These are phyloP conservation scores for Euplexia lucipara DNA, from an alignment of 2,888 invertebrate species.

Conservation along the genomic window DNA sequence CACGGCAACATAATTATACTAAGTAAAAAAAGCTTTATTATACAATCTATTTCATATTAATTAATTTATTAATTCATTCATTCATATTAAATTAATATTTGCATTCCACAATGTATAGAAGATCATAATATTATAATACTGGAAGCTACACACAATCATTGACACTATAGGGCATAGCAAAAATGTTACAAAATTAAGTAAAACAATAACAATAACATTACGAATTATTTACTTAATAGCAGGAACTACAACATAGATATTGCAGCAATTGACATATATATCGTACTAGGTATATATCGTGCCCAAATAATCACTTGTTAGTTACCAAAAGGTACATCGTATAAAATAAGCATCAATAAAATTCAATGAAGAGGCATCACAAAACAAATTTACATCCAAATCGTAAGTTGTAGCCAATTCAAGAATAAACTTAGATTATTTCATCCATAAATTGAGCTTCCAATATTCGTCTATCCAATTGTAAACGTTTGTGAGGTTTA, in stretches of 20 bases:
- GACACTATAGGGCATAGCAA: too few species aligned
- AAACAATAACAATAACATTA: too few species aligned
- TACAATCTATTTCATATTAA: too few species aligned
- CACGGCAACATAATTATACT: too few species aligned
- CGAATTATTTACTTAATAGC: too few species aligned
- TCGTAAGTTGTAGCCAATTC: not conserved
- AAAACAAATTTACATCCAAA: not conserved
- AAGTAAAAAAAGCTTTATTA: too few species aligned
- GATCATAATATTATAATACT: too few species aligned
- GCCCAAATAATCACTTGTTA: not conserved
- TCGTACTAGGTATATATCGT: accelerated
- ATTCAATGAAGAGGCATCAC: not conserved
- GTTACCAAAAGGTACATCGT: not conserved
- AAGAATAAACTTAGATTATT: not conserved
- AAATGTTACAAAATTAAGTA: too few species aligned
- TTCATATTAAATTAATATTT: too few species aligned
- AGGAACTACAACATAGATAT: not conserved
- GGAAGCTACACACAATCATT: too few species aligned
- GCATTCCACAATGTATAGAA: too few species aligned
- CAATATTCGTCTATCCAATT: slow-evolving; percentile 13
- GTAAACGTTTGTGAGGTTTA: not conserved
- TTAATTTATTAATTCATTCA: too few species aligned
- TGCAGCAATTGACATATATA: not conserved
- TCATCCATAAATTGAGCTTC: slow-evolving; percentile 6
- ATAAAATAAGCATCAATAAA: not conserved